phyloP scores from a whole-genome alignment of 2,888 invertebrate species.

The Chymomyza caudatula region DNA sequence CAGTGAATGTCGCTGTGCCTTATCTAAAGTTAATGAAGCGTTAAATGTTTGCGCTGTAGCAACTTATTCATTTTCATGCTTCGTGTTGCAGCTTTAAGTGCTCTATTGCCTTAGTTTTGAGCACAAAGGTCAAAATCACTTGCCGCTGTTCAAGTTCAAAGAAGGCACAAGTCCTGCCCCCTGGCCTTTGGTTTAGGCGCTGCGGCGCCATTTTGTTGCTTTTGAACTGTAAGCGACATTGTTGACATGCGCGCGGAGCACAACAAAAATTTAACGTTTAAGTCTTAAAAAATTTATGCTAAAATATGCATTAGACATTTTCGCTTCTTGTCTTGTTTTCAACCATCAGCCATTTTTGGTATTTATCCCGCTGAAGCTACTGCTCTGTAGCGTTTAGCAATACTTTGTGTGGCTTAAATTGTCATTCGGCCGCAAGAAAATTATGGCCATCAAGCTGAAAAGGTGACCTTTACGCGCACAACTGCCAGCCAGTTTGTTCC shows the following conservation, averaged over 20 bases:
- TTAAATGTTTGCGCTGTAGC: constrained; percentile 68
- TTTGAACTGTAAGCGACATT: constrained; percentile 7
- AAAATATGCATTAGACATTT: constrained; percentile 15
- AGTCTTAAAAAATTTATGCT: constrained; percentile 17
- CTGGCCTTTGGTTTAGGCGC: background rate
- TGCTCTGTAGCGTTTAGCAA: background rate
- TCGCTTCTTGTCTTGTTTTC: background rate
- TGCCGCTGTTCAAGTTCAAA: constrained; percentile 20
- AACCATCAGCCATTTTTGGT: background rate
- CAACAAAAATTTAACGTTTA: constrained; percentile 13
- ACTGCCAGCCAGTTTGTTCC: background rate
- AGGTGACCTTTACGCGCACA: constrained; percentile 12
- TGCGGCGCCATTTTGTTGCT: constrained; percentile 39
- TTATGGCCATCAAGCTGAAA: background rate
- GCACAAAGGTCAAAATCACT: constrained; percentile 47
- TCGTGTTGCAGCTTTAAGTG: constrained; percentile 67
- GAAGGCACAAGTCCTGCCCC: background rate
- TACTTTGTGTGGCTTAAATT: background rate
- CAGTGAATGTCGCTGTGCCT: constrained; percentile 39
- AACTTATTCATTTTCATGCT: constrained; percentile 71
- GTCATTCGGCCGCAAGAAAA: background rate
- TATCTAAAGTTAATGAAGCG: constrained; percentile 72
- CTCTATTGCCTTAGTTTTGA: constrained; percentile 45
- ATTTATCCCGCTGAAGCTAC: background rate
- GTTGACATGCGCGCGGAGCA: background rate